Conservation (phyloP, 1,140 invertebrate genomes). For the Calephelis virginiensis region DNA sequence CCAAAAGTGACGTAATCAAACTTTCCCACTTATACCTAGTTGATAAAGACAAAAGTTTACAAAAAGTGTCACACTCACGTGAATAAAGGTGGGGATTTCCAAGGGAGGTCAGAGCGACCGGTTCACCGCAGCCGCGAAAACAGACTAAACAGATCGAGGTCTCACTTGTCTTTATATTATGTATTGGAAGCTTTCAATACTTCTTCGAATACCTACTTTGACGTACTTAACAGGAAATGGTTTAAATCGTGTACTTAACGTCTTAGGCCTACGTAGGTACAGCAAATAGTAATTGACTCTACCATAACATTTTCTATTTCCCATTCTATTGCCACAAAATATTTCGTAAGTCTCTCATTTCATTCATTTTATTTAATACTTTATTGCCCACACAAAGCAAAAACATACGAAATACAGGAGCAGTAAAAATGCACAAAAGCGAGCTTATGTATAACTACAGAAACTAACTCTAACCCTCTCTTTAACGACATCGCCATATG, state of each 20-base stretch:
- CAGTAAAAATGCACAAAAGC: too few species aligned
- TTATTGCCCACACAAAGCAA: too few species aligned
- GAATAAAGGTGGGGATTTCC: constrained; percentile 29
- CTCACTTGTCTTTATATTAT: constrained; percentile 57
- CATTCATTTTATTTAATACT: too few species aligned
- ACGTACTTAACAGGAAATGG: background rate
- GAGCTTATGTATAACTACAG: too few species aligned
- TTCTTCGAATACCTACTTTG: constrained; percentile 27
- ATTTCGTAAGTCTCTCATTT: too few species aligned
- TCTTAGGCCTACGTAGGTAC: too few species aligned
- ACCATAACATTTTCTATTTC: too few species aligned
- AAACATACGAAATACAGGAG: too few species aligned
- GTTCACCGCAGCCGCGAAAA: constrained; percentile 44
- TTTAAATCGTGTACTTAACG: background rate
- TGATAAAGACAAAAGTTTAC: constrained; percentile 1
- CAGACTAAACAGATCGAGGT: constrained; percentile 65
- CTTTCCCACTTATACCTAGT: background rate
- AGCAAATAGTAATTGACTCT: too few species aligned
- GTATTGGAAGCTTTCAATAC: constrained; percentile 19
- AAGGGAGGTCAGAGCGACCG: constrained; percentile 53
- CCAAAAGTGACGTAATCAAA: background rate
- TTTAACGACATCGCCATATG: too few species aligned
- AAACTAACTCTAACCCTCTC: too few species aligned
- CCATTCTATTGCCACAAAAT: too few species aligned
- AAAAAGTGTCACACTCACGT: constrained; percentile 46